Percentiles rank a stretch among this genome's conserved stretches.
Evolutionary conservation across 2,113 vertebrate species (phyloP).

Genomic region (Rousettus leschenaultii): DNA sequence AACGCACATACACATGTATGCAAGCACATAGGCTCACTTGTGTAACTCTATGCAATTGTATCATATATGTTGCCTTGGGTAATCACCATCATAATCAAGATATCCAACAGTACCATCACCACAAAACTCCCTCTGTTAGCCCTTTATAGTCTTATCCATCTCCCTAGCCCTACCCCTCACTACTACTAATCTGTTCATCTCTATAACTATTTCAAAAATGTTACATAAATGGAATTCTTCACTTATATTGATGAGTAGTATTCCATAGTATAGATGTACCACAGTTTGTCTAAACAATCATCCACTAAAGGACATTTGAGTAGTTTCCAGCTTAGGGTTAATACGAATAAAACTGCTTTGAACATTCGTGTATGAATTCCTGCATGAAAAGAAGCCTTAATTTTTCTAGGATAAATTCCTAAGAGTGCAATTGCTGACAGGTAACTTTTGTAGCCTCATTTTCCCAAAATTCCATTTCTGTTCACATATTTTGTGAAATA

Average conservation of each 20-base stretch:
- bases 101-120: not conserved
- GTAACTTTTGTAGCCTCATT: not conserved
- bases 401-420: not conserved
- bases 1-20: too few relatives aligned
- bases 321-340: not conserved
- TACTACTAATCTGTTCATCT: not conserved
- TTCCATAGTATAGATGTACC: not conserved
- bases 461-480: not conserved
- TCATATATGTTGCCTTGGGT: not conserved
- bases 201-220: not conserved
- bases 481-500: not conserved
- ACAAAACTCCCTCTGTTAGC: not conserved
- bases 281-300: not conserved
- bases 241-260: conserved; percentile 6
- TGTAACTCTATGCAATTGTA: not conserved
- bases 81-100: not conserved
- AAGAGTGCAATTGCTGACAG: not conserved
- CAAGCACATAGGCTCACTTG: not conserved
- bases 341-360: conserved; percentile 8
- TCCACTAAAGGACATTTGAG: not conserved
- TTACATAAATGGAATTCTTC: not conserved
- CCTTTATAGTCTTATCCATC: not conserved
- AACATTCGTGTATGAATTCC: not conserved
- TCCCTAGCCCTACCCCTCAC: not conserved
- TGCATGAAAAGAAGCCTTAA: not conserved